These are phyloP conservation scores for Neosilurus hyrtlii DNA, from an alignment of 2,797 vertebrate genomes.

Conservation along the genomic window DNA sequence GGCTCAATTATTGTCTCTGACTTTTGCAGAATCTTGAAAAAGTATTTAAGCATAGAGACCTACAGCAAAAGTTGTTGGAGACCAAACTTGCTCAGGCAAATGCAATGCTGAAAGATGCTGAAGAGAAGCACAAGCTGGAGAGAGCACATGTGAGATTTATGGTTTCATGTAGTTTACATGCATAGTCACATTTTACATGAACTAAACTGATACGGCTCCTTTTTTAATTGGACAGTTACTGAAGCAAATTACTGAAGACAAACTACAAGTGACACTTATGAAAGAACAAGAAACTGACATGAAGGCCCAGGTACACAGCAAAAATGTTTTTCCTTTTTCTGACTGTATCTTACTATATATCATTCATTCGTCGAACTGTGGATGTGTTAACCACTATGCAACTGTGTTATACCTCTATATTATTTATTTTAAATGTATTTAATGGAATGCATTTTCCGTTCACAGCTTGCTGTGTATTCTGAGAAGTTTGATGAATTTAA, in stretches of 20 bases:
- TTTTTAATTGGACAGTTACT: constrained; percentile 76
- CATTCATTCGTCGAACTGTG: no score
- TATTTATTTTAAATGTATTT: neutral
- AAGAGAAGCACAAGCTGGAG: constrained; percentile 86
- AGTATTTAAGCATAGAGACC: constrained; percentile 96
- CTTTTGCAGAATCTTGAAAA: constrained; percentile 88
- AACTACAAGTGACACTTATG: constrained; percentile 84
- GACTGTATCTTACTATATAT: neutral
- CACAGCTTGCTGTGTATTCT: constrained; percentile 90
- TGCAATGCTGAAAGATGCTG: constrained; percentile 84
- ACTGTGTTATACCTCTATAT: no score
- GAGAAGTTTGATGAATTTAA: constrained; percentile 98
- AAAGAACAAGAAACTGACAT: constrained; percentile 88
- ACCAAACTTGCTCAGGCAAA: constrained; percentile 91
- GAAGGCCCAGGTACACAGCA: constrained; percentile 81
- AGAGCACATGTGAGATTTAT: constrained; percentile 80
- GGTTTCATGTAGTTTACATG: neutral
- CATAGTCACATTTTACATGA: neutral
- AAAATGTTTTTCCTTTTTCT: neutral
- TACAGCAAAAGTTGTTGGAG: constrained; percentile 96
- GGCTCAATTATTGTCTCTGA: constrained; percentile 1
- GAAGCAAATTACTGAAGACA: constrained; percentile 86
- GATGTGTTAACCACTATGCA: no score
- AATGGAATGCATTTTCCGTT: constrained; percentile 37
- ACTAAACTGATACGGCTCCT: neutral